Conservation (phyloP, 2,797 vertebrate genomes). For the Oreonectes daqikongensis region DNA sequence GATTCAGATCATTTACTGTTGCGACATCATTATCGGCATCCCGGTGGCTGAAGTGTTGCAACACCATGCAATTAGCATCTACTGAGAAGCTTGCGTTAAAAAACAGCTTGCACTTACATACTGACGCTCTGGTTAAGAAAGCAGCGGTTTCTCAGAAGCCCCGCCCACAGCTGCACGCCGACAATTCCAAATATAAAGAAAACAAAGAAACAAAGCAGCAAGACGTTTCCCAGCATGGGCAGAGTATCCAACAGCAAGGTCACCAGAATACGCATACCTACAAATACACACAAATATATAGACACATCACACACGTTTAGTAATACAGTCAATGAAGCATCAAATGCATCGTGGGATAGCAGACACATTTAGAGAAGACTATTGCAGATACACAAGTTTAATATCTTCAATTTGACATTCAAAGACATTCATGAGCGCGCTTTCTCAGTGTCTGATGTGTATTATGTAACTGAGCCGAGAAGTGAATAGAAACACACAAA, state of each 20-base stretch:
- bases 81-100: conserved; percentile 2
- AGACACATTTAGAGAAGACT: background rate
- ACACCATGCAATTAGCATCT: background rate
- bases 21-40: background rate
- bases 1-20: background rate
- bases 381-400: background rate
- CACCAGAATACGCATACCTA: conserved; percentile 94
- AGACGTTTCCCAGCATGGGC: conserved; percentile 95
- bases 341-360: conserved; percentile 1
- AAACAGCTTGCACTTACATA: conserved; percentile 74
- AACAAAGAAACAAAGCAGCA: conserved; percentile 95
- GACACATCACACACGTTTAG: background rate
- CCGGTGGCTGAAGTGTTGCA: background rate
- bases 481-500: conserved; percentile 53
- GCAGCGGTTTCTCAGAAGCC: conserved; percentile 92
- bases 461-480: conserved; percentile 19
- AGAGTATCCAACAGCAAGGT: conserved; percentile 94
- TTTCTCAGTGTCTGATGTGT: conserved; percentile 11
- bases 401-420: conserved; percentile 11
- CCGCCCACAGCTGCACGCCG: conserved; percentile 95
- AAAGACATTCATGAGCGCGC: conserved; percentile 10
- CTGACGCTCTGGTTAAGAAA: conserved; percentile 86
- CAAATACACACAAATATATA: conserved; percentile 1
- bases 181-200: conserved; percentile 98
- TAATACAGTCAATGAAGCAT: background rate